These are phyloP conservation scores for Acipenser ruthenus DNA, from an alignment of 2,797 vertebrate species.

Conservation along the genomic window DNA sequence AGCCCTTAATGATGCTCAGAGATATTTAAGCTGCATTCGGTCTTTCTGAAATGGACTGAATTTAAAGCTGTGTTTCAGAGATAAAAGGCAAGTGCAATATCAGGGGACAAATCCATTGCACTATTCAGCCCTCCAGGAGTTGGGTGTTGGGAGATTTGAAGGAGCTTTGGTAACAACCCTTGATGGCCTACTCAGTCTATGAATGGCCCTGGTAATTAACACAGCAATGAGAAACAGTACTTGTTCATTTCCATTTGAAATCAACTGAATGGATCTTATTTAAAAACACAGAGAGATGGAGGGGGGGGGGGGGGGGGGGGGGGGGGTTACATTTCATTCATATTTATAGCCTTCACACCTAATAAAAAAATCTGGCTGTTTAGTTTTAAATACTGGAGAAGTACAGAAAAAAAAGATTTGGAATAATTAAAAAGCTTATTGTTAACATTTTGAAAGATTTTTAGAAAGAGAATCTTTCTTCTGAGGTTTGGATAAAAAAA, in stretches of 20 bases:
- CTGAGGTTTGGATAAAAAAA: too few relatives aligned
- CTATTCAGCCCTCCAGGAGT: not conserved
- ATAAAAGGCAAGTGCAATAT: not conserved
- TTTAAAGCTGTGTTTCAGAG: not conserved
- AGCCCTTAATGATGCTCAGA: not conserved
- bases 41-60: not conserved
- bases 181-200: not conserved
- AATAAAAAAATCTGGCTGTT: not conserved
- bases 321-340: not conserved
- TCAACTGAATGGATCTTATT: not conserved
- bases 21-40: not conserved
- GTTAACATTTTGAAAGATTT: too few relatives aligned
- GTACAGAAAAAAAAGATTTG: not conserved
- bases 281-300: not conserved
- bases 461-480: too few relatives aligned
- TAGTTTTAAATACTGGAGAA: not conserved
- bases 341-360: not conserved
- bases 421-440: too few relatives aligned
- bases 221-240: not conserved
- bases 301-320: not conserved
- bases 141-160: not conserved
- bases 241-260: conserved; percentile 1
- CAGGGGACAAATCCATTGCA: not conserved
- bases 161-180: not conserved
- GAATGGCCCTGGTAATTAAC: not conserved